Percentiles rank a stretch among this genome's conserved stretches.
Evolutionary conservation across 2,797 vertebrate species (phyloP).

Genomic region (Lerista edwardsae): DNA sequence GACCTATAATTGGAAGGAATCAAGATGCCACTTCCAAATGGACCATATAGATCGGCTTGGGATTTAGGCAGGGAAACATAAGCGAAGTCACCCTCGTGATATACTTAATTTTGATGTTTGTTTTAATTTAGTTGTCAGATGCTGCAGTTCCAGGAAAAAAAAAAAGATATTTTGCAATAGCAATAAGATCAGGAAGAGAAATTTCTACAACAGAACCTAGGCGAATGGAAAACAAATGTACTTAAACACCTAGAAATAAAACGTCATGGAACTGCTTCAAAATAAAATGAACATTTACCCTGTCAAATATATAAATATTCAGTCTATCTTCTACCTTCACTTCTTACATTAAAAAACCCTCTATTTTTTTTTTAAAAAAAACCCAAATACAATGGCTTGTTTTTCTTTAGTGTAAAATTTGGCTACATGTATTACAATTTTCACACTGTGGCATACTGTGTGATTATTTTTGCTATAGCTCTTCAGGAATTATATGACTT

Average conservation of each 20-base stretch:
- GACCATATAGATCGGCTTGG: too few species aligned
- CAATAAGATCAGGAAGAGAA: neutral
- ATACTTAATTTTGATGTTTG: neutral
- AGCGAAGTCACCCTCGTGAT: too few species aligned
- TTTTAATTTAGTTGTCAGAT: neutral
- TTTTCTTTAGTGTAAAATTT: conserved; percentile 71
- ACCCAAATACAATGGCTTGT: conserved; percentile 69
- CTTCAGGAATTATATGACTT: conserved; percentile 68
- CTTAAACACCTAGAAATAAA: neutral
- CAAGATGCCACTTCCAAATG: too few species aligned
- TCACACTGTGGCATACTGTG: conserved; percentile 69
- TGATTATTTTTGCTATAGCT: conserved; percentile 65
- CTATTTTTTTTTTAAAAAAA: conserved; percentile 3
- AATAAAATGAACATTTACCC: conserved; percentile 1
- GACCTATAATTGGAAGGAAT: too few species aligned
- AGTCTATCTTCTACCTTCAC: conserved; percentile 45
- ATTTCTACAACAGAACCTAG: neutral
- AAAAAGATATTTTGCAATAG: neutral
- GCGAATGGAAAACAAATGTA: neutral
- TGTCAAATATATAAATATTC: conserved; percentile 48
- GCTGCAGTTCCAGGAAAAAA: neutral
- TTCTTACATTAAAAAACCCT: conserved; percentile 32
- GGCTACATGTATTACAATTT: conserved; percentile 70
- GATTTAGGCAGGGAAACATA: too few species aligned
- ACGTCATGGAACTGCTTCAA: neutral